Evolutionary conservation across 64 coral and sea anemone genomes (phyloP).

Genomic region (Stichodactyla mertensii): DNA sequence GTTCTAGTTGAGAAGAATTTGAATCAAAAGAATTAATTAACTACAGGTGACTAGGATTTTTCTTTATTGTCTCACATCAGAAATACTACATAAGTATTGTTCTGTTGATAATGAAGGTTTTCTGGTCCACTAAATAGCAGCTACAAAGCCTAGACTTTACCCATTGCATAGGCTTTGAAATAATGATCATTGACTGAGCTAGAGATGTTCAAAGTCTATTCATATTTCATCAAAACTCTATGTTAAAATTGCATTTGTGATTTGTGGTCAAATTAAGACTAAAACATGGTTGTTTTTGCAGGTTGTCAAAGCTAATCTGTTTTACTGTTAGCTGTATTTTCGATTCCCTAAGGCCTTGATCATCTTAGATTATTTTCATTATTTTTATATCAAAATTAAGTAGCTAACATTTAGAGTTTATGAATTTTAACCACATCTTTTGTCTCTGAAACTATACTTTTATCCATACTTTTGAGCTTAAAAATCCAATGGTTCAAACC

Average conservation of each 20-base stretch:
- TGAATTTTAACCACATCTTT: neutral
- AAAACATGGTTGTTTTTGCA: neutral
- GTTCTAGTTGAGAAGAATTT: neutral
- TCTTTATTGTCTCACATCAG: neutral
- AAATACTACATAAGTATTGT: neutral
- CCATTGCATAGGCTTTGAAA: neutral
- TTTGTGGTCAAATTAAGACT: neutral
- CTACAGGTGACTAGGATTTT: constrained; percentile 5
- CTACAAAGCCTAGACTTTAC: neutral
- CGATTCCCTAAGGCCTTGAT: neutral
- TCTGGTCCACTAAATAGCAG: neutral
- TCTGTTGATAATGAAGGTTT: neutral
- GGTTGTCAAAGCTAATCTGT: neutral
- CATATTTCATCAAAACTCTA: no score
- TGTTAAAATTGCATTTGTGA: no score
- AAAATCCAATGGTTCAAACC: neutral
- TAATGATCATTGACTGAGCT: neutral
- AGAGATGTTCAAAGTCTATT: neutral
- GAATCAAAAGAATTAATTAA: constrained; percentile 4
- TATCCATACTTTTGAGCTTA: neutral
- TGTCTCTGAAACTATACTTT: neutral
- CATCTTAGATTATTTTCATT: neutral
- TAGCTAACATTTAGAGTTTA: neutral
- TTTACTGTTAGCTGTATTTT: neutral
- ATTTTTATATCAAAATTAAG: neutral